phyloP scores from a whole-genome alignment of 2,113 vertebrate species.

The Mobula birostris region DNA sequence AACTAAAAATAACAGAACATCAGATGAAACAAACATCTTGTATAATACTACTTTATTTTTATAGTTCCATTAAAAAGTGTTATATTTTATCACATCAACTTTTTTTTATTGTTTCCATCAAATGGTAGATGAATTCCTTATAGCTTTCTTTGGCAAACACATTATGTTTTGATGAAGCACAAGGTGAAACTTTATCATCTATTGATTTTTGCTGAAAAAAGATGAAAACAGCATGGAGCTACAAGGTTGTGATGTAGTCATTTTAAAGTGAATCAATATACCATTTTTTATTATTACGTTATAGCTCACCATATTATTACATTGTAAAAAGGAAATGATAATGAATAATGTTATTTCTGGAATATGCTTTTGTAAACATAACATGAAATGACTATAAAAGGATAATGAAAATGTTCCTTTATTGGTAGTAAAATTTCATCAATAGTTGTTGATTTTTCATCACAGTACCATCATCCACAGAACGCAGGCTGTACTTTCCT shows the following conservation, averaged over 20 bases:
- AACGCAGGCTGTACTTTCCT: background rate
- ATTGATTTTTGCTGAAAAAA: constrained; percentile 34
- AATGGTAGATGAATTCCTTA: background rate
- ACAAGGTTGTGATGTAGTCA: constrained; percentile 14
- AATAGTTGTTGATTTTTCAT: background rate
- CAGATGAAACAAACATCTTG: background rate
- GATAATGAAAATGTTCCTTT: constrained; percentile 13
- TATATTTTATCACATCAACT: constrained; percentile 9
- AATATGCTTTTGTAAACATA: constrained; percentile 28
- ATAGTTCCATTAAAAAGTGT: background rate
- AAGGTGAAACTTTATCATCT: constrained; percentile 2
- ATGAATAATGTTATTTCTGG: constrained; percentile 19
- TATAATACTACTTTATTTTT: constrained; percentile 6
- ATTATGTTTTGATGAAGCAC: constrained; percentile 28
- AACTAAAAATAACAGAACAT: background rate
- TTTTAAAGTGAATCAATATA: constrained; percentile 32
- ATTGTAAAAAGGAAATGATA: constrained; percentile 30
- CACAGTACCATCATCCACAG: background rate
- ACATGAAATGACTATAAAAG: constrained; percentile 13
- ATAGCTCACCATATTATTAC: background rate
- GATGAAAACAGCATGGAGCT: background rate
- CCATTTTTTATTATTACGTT: constrained; percentile 18
- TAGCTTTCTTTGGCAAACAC: constrained; percentile 9
- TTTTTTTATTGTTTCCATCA: constrained; percentile 30
- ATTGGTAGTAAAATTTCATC: background rate